Evolutionary conservation across 2,797 vertebrate species (phyloP).

Genomic region (Pseudocheirus occidentalis): DNA sequence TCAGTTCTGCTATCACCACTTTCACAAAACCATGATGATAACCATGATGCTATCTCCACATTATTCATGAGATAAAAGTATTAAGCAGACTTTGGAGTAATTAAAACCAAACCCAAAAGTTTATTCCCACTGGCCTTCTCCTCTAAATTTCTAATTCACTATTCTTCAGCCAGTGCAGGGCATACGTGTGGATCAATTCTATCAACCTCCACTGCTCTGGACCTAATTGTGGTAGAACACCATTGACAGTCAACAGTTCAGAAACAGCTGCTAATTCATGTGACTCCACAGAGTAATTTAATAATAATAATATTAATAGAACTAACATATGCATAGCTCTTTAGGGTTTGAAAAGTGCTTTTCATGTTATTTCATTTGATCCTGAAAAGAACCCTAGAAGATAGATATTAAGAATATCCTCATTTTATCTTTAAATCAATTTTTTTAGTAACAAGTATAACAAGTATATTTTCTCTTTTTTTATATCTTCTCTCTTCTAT

Average conservation of each 20-base stretch:
- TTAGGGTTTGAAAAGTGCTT: not conserved
- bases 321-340: not conserved
- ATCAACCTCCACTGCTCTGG: conserved; percentile 8
- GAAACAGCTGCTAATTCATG: conserved; percentile 3
- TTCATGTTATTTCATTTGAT: not conserved
- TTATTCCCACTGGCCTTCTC: not conserved
- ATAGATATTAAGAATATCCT: not conserved
- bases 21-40: not conserved
- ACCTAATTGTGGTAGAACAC: conserved; percentile 21
- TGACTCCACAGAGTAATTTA: conserved; percentile 29
- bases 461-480: not conserved
- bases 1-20: not conserved
- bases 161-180: not conserved
- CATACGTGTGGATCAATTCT: not conserved
- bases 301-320: not conserved
- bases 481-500: not conserved
- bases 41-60: not conserved
- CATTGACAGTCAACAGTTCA: not conserved
- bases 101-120: not conserved
- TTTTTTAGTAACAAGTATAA: not conserved
- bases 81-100: not conserved
- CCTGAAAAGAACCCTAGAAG: not conserved
- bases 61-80: conserved; percentile 10
- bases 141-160: not conserved
- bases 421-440: not conserved